Conservation (phyloP, 2,797 vertebrate species). For the Pogonophryne albipinna region DNA sequence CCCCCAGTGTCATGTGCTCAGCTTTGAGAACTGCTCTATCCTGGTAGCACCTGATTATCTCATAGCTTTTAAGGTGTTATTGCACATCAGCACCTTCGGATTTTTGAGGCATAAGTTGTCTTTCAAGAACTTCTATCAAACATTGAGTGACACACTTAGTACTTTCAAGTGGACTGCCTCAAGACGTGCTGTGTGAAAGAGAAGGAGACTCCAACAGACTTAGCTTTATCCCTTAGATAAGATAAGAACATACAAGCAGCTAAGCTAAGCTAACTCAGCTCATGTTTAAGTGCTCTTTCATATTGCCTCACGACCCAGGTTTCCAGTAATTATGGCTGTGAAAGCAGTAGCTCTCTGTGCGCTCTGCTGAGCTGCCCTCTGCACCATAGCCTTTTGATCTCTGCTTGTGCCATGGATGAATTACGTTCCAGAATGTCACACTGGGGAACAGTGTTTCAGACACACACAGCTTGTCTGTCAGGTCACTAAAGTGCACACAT, state of each 20-base stretch:
- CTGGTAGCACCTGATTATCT: constrained; percentile 66
- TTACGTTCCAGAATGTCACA: constrained; percentile 86
- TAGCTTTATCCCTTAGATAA: constrained; percentile 68
- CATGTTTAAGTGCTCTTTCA: constrained; percentile 52
- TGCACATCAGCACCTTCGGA: constrained; percentile 56
- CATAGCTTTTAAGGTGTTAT: constrained; percentile 42
- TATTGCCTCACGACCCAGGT: constrained; percentile 48
- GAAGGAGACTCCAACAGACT: constrained; percentile 44
- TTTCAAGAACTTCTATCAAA: constrained; percentile 66
- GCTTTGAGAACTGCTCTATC: constrained; percentile 48
- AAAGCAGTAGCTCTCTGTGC: constrained; percentile 66
- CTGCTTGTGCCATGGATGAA: constrained; percentile 83
- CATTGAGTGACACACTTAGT: constrained; percentile 66
- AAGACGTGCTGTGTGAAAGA: constrained; percentile 48
- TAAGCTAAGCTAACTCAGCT: constrained; percentile 47
- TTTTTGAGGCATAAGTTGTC: constrained; percentile 60
- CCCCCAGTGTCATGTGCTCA: constrained; percentile 63
- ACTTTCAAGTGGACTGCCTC: constrained; percentile 69
- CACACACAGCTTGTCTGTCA: constrained; percentile 73
- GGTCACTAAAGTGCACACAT: constrained; percentile 75
- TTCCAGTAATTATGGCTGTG: constrained; percentile 73
- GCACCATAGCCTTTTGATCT: constrained; percentile 84
- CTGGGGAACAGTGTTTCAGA: constrained; percentile 79
- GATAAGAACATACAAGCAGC: constrained; percentile 60
- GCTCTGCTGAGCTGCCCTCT: constrained; percentile 73